Base-by-base conservation (phyloP, 2,888 invertebrate species). In the Oscheius sp. region DNA sequence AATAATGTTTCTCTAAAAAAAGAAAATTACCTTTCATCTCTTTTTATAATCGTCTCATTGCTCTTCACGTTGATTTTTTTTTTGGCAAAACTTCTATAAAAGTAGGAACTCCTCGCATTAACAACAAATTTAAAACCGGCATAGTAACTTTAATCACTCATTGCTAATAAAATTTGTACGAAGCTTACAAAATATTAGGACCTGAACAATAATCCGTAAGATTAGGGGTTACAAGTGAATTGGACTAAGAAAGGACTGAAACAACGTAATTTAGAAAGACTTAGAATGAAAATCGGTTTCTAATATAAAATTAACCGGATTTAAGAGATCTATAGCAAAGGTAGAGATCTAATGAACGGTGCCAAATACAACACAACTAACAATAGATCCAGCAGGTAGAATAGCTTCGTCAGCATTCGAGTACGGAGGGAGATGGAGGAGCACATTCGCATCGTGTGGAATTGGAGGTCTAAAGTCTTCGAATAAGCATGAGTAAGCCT, bases 301-400 rank as follows among this genome's bases (percentile, higher is more conserved):
- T n/a, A n/a, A n/a, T n/a, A n/a, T n/a, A 48, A 48, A 3, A 6
- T 6, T 25, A 48, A 48, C 48, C 53, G 53, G 33, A 29, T 17
- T 53, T 2, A 53, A 53, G 29, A 33, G 8, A 10, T 15, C 37
- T 37, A 37, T 37, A 37, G 37, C 37, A 37, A 37, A 23, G 29
- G 8, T 10, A 10, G 53, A n/a, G 33, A 53, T 33, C 53, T 53
- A 33, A 53, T 27, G 29, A 33, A 31, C 1, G 20, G 48, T 12
- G 15, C 33, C 55, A 34, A 55, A 55, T 10, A 55, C 34, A n/a
- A 55, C 23, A 55, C 55, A 55, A 12, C 17, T 33, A 25, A 55
- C 34, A n/a, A 34, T 5, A 33, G 17, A 34, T 4, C 55, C 55
- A 20, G 37, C 37, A 25, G 17, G 48, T 20, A 48, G 48, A 23